Percentiles rank a stretch among this genome's conserved stretches.
Evolutionary conservation across 1,140 invertebrate species (phyloP).

Genomic region (Phthorimaea operculella): DNA sequence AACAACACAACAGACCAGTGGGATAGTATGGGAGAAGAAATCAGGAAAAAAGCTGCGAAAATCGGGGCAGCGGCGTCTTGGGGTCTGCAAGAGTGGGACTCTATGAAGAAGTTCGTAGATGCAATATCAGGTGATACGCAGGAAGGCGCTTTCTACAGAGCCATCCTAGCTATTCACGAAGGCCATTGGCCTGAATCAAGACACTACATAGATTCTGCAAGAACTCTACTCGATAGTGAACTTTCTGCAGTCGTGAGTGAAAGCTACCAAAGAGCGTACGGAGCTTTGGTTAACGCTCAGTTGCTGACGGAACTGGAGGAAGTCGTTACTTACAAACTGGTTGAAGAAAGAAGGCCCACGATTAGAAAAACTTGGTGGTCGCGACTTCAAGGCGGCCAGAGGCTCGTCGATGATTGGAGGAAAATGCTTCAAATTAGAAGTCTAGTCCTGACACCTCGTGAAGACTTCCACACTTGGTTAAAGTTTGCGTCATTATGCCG

Average conservation of each 20-base stretch:
- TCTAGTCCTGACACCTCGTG: constrained; percentile 89
- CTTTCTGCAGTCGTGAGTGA: constrained; percentile 97
- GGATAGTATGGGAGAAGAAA: constrained; percentile 74
- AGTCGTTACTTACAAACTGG: constrained; percentile 95
- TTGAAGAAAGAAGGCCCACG: constrained; percentile 85
- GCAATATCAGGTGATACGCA: constrained; percentile 88
- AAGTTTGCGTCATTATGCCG: constrained; percentile 98
- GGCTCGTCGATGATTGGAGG: constrained; percentile 98
- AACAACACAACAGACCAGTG: constrained; percentile 78
- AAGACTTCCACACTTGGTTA: constrained; percentile 96
- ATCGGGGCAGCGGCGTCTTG: constrained; percentile 95
- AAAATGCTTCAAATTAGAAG: constrained; percentile 95
- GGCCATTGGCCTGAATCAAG: constrained; percentile 82
- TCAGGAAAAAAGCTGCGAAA: constrained; percentile 84
- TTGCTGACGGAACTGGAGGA: constrained; percentile 97
- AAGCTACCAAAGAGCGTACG: constrained; percentile 97
- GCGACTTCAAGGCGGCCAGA: constrained; percentile 92
- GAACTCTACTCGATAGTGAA: constrained; percentile 95
- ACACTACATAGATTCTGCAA: constrained; percentile 86
- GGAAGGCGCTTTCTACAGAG: constrained; percentile 95
- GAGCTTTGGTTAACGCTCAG: constrained; percentile 96
- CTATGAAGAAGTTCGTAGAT: constrained; percentile 89
- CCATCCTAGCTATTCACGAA: constrained; percentile 92
- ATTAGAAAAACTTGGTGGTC: constrained; percentile 97
- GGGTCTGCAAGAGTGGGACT: constrained; percentile 93